Conservation (phyloP, 1,140 invertebrate species). For the Eumaeus atala region DNA sequence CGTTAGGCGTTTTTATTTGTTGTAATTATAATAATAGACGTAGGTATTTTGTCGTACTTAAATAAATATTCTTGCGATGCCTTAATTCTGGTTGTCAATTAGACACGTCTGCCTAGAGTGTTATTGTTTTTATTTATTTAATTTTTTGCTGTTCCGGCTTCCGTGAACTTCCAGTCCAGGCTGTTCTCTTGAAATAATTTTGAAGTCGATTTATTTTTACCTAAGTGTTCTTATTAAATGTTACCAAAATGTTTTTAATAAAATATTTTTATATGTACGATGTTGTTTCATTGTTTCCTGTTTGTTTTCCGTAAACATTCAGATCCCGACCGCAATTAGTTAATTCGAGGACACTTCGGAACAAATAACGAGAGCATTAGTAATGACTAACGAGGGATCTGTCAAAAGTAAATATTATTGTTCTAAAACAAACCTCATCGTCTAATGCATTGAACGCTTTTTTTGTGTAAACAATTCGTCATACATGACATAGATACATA, state of each 20-base stretch:
- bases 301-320: slow-evolving; percentile 14
- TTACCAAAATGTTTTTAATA: slow-evolving; percentile 77
- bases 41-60: slow-evolving; percentile 76
- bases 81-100: slow-evolving; percentile 77
- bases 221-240: slow-evolving; percentile 77
- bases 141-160: slow-evolving; percentile 73
- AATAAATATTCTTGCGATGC: slow-evolving; percentile 76
- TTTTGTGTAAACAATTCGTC: slow-evolving; percentile 1
- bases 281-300: slow-evolving; percentile 44
- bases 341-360: slow-evolving; percentile 10
- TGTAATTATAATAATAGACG: slow-evolving; percentile 75
- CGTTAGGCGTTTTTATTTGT: slow-evolving; percentile 70
- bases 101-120: slow-evolving; percentile 74
- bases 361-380: slow-evolving; percentile 8
- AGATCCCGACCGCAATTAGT: neutral
- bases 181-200: slow-evolving; percentile 76
- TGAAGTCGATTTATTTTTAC: slow-evolving; percentile 76
- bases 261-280: slow-evolving; percentile 76
- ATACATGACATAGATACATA: neutral
- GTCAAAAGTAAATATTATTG: too few relatives aligned
- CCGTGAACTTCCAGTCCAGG: slow-evolving; percentile 74
- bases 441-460: neutral
- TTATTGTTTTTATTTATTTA: slow-evolving; percentile 73
- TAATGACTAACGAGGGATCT: too few relatives aligned
- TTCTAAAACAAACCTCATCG: too few relatives aligned